Evolutionary conservation across 2,797 vertebrate species (phyloP), one percentile per base, ranked within the genome.

Genomic region (Austrolebias charrua): DNA sequence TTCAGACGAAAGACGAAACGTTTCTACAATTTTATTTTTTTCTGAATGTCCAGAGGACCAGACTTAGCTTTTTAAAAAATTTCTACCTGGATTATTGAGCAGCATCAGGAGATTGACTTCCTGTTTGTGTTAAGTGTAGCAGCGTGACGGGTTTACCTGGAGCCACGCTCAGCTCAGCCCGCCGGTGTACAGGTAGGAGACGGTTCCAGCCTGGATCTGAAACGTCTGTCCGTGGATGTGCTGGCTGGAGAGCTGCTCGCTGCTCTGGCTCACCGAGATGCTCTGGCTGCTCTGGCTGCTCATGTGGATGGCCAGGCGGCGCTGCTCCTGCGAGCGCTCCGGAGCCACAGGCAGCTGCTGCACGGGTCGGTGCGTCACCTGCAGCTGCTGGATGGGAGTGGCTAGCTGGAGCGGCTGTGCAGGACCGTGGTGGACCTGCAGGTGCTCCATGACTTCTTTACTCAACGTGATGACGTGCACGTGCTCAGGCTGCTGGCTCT

Each of bases 381-480:
- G 91, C 73, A 93, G 78, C 72, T 87, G 89, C 1, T 88, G 92
- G 42, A 82, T 66, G 0, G 91, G 78, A 15, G 87, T 86, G 0
- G 89, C 49, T 24, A 93, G 70, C 20, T 92, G 92, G n/a, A 95
- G 48, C 0, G 90, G 91, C 53, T 92, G 94, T 5, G 91, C 73
- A 1, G 92, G 80, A 2, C 90, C 91, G 11, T 93, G 94, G 58
- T 95, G 94, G 66, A 90, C 91, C 24, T 94, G 96, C 9, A 98
- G 93, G 28, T 94, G 95, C 76, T 95, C 94, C 66, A 98, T 91
- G 0, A 94, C 93, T 78, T 98, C 96, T 86, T 97, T 96, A 16
- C 94, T 96, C 67, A 98, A 89, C 0, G 96, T 95, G 83, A 99
- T 95, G 8, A 98, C 93, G 0, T 98, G 97, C 93, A 98, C 94